Evolutionary conservation across 2,797 vertebrate genomes (phyloP).

Genomic region (Phoeniculus purpureus): DNA sequence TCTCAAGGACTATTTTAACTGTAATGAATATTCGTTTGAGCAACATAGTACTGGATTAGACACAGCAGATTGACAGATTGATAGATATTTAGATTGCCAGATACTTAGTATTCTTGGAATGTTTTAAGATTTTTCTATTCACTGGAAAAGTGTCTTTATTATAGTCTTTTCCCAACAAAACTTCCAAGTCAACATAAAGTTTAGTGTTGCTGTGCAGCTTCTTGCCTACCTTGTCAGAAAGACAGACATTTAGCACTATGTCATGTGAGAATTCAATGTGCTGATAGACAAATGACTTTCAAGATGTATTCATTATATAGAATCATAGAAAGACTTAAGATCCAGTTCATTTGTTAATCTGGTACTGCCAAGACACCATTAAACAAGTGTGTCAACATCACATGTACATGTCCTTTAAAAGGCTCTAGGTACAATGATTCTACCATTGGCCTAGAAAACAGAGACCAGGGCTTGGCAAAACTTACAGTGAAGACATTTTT

Average conservation of each 20-base stretch:
- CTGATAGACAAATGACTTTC: neutral
- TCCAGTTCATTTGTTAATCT: accelerated
- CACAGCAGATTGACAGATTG: neutral
- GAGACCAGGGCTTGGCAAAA: neutral
- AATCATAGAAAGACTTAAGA: neutral
- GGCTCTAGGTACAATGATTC: neutral
- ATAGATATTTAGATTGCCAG: neutral
- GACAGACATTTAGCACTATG: neutral
- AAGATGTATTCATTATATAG: neutral
- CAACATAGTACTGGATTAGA: neutral
- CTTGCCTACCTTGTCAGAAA: neutral
- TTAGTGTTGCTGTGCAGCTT: neutral
- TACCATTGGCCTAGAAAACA: neutral
- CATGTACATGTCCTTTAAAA: neutral
- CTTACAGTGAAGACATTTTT: neutral
- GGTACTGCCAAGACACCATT: neutral
- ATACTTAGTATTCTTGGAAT: neutral
- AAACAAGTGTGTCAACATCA: neutral
- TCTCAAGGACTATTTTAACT: neutral
- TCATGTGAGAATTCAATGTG: neutral
- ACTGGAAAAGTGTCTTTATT: neutral
- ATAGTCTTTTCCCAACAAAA: neutral
- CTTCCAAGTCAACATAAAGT: accelerated
- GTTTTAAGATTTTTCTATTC: neutral
- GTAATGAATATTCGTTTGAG: neutral